A percentile compares a stretch with the other conserved stretches of the same genome.
phyloP scores from a whole-genome alignment of 2,888 invertebrate species.

The Lepidocyrtinus sp. region DNA sequence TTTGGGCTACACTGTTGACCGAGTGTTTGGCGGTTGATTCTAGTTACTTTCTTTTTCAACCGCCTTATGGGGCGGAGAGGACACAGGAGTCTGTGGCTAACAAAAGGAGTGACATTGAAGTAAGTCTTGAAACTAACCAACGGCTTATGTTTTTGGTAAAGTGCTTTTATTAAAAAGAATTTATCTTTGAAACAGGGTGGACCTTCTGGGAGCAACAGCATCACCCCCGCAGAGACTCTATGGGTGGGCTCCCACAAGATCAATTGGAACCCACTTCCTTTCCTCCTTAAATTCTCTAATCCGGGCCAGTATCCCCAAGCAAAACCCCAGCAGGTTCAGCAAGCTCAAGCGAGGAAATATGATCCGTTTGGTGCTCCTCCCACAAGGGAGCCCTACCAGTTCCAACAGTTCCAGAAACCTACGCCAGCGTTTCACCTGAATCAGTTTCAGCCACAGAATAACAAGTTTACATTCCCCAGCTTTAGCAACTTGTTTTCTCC shows the following conservation, averaged over 20 bases:
- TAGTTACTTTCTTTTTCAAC: neutral
- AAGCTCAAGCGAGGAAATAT: slow-evolving; percentile 27
- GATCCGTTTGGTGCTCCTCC: neutral
- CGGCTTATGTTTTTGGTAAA: too few relatives aligned
- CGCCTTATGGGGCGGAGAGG: neutral
- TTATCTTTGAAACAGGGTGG: neutral
- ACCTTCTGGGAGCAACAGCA: neutral
- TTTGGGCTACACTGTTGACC: neutral
- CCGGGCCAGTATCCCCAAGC: neutral
- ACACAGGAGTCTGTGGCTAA: neutral
- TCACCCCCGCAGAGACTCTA: slow-evolving; percentile 30
- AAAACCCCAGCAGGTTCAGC: slow-evolving; percentile 3
- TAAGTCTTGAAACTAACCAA: too few relatives aligned
- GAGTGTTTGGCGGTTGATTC: neutral
- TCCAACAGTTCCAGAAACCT: neutral
- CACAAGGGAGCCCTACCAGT: neutral
- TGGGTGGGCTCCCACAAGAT: slow-evolving; percentile 47
- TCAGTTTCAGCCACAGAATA: slow-evolving; percentile 29
- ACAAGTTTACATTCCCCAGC: slow-evolving; percentile 11
- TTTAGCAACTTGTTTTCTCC: neutral
- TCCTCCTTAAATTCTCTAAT: slow-evolving; percentile 23
- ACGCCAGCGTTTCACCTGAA: neutral
- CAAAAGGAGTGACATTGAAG: neutral
- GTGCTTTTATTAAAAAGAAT: too few relatives aligned
- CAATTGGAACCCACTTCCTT: slow-evolving; percentile 45